These are phyloP conservation scores for Chironomus tepperi DNA, from an alignment of 1,140 invertebrate genomes.

Conservation along the genomic window DNA sequence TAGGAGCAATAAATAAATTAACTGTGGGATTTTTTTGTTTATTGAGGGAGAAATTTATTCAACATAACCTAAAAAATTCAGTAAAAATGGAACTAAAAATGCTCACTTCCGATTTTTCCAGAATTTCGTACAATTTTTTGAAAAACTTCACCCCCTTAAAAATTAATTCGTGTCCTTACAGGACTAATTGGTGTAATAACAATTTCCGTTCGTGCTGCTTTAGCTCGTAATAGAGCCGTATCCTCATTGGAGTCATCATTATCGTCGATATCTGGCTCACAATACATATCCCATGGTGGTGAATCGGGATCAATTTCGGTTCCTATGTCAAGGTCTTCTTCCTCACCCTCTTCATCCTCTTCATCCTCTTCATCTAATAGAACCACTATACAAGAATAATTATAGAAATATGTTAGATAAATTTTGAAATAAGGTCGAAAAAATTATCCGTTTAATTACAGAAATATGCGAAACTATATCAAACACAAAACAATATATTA, in stretches of 20 bases:
- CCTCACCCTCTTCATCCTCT: conserved; percentile 37
- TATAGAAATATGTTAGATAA: too few relatives aligned
- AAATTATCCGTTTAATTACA: background rate
- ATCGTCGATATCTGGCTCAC: conserved; percentile 42
- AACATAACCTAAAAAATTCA: too few relatives aligned
- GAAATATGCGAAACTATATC: background rate
- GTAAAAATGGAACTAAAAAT: too few relatives aligned
- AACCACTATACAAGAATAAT: conserved; percentile 36
- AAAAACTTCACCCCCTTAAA: background rate
- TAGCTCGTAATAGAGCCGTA: conserved; percentile 44
- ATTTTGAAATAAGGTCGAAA: background rate
- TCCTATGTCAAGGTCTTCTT: conserved; percentile 40
- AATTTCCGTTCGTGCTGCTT: conserved; percentile 40
- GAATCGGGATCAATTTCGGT: conserved; percentile 39
- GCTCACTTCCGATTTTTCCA: too few relatives aligned
- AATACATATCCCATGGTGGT: conserved; percentile 39
- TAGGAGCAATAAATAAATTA: background rate
- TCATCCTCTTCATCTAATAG: conserved; percentile 46
- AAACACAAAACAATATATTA: too few relatives aligned
- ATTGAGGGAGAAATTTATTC: too few relatives aligned
- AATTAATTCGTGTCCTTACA: conserved; percentile 30
- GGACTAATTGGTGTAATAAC: conserved; percentile 43
- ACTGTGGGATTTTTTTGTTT: too few relatives aligned
- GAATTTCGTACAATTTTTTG: too few relatives aligned
- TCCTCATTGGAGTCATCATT: conserved; percentile 46